Base-by-base conservation (phyloP, 2,113 vertebrate genomes). In the Engystomops pustulosus region DNA sequence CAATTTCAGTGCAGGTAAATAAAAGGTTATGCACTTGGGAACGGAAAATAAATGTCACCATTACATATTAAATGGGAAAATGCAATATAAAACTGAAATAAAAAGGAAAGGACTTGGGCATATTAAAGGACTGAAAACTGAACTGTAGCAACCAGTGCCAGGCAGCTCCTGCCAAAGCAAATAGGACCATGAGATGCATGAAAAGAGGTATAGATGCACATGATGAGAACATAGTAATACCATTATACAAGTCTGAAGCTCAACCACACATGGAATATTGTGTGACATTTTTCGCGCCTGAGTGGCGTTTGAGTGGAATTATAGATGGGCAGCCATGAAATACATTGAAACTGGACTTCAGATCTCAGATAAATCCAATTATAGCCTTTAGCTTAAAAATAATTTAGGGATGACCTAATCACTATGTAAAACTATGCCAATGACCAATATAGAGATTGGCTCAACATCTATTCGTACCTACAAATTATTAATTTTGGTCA, bases 11-110 rank as follows among this genome's bases (percentile, higher is more conserved):
- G 27, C 23, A 0, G 23, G 27, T 60, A 60, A 60, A 47, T 47
- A n/a, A 23, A 62, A 62, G 58, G 58, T 62, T 30, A 62, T 62
- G 58, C 27, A 62, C 58, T 62, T 30, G 27, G 58, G 14, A 62
- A 30, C 25, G 58, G 23, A 62, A 62, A 62, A 62, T 62, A 62
- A 27, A 15, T 30, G 58, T 62, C 58, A 62, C 25, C 23, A 62
- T 62, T 62, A 30, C 58, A 62, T 30, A 62, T 3, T 62, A 62
- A 62, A 62, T 62, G 12, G 23, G 55, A 27, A 60, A 53, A 53
- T 18, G 27, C n/a, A 11, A 9, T 60, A 3, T 60, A 60, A 60
- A 27, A 60, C n/a, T 60, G n/a, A 60, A 20, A 60, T 62, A 14
- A 27, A 27, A 62, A 47, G 44, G 44, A 47, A 62, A 62, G 27